phyloP scores from a whole-genome alignment of 2,888 invertebrate genomes.

The Thecophora atra region DNA sequence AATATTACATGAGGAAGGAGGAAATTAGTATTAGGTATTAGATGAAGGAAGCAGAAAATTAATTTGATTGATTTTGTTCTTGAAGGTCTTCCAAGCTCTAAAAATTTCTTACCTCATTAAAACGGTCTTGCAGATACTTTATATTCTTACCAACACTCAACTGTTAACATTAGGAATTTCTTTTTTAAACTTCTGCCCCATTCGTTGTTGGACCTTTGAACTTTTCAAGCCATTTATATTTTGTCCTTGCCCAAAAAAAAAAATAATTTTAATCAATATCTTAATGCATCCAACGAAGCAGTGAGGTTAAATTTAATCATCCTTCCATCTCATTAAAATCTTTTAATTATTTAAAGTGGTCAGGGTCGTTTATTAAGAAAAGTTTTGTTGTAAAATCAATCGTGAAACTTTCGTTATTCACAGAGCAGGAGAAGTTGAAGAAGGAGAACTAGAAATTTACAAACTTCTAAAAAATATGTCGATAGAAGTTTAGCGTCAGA shows the following conservation, averaged over 20 bases:
- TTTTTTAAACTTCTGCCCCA: too few species aligned
- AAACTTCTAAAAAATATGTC: background rate
- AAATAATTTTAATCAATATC: background rate
- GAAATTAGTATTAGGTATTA: too few species aligned
- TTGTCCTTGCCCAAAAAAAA: background rate
- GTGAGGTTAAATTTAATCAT: background rate
- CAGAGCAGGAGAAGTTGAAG: background rate
- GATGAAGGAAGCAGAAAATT: too few species aligned
- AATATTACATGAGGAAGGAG: too few species aligned
- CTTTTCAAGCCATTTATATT: background rate
- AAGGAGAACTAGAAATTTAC: background rate
- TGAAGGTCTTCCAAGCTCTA: too few species aligned
- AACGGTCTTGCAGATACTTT: too few species aligned
- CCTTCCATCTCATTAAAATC: constrained; percentile 25
- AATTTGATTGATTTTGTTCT: too few species aligned
- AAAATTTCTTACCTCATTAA: too few species aligned
- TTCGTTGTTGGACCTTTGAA: too few species aligned
- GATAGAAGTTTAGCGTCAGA: too few species aligned
- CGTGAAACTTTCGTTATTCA: constrained; percentile 39
- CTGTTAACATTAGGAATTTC: too few species aligned
- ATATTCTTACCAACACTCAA: too few species aligned
- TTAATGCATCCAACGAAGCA: background rate
- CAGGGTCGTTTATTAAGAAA: constrained; percentile 47
- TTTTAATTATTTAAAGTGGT: constrained; percentile 49
- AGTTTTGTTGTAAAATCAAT: constrained; percentile 42